phyloP scores from a whole-genome alignment of 2,113 vertebrate species.

The Pteropus alecto region DNA sequence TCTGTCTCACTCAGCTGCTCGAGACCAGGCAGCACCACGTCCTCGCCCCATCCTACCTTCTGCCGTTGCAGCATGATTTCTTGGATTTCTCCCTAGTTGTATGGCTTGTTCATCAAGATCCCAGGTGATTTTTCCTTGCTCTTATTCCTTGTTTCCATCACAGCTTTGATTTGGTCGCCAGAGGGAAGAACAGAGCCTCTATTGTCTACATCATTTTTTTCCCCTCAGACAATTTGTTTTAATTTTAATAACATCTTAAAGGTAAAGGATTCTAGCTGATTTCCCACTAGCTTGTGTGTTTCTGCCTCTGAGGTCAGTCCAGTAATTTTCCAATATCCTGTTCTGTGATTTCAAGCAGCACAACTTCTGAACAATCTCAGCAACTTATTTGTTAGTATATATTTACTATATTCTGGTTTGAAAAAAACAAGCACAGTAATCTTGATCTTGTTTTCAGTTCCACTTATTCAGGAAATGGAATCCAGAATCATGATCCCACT shows the following conservation, averaged over 20 bases:
- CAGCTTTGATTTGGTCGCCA: too few relatives aligned
- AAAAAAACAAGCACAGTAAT: not conserved
- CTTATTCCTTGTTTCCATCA: too few relatives aligned
- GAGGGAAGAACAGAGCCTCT: too few relatives aligned
- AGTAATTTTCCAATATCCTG: not conserved
- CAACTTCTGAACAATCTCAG: not conserved
- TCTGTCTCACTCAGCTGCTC: too few relatives aligned
- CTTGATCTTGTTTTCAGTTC: constrained; percentile 85
- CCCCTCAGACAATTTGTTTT: not conserved
- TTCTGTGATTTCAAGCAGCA: not conserved
- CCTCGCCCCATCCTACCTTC: too few relatives aligned
- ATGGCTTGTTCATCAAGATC: too few relatives aligned
- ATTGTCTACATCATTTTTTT: too few relatives aligned
- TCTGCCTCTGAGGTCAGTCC: not conserved
- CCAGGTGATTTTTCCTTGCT: too few relatives aligned
- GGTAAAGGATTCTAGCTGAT: not conserved
- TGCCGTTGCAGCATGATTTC: too few relatives aligned
- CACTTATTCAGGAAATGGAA: constrained; percentile 99
- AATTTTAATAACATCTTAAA: not conserved
- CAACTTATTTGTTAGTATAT: not conserved
- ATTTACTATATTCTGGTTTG: not conserved
- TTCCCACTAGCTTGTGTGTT: not conserved
- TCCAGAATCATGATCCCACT: constrained; percentile 99
- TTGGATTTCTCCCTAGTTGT: too few relatives aligned
- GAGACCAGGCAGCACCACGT: too few relatives aligned